phyloP scores from a whole-genome alignment of 2,888 invertebrate species.

The Idaea aversata region DNA sequence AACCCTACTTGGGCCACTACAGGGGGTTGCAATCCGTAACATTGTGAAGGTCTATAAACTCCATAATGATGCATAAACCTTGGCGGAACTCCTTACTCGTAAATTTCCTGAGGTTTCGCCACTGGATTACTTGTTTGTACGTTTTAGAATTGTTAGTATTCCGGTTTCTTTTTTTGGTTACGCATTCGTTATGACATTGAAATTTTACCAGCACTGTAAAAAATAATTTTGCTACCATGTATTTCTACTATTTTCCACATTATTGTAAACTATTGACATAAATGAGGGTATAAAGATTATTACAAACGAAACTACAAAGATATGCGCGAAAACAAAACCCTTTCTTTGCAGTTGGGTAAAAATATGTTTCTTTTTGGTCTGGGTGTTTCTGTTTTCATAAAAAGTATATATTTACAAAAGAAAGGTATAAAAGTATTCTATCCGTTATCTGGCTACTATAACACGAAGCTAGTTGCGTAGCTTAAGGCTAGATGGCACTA shows the following conservation, averaged over 20 bases:
- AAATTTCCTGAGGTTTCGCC: constrained; percentile 16
- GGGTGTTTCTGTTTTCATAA: too few relatives aligned
- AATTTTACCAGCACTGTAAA: not conserved
- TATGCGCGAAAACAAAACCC: too few relatives aligned
- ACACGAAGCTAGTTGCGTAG: too few relatives aligned
- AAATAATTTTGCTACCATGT: not conserved
- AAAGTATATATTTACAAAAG: too few relatives aligned
- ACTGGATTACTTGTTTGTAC: not conserved
- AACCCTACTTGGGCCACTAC: not conserved
- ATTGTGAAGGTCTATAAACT: constrained; percentile 21
- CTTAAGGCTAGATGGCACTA: too few relatives aligned
- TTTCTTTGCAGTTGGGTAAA: too few relatives aligned
- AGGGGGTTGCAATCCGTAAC: constrained; percentile 16
- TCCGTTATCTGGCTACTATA: too few relatives aligned
- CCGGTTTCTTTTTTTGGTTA: not conserved
- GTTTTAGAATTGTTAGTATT: not conserved
- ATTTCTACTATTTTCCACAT: not conserved
- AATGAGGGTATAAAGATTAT: too few relatives aligned
- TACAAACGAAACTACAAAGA: too few relatives aligned
- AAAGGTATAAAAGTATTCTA: too few relatives aligned
- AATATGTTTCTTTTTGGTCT: too few relatives aligned
- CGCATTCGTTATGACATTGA: not conserved
- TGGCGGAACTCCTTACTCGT: constrained; percentile 17
- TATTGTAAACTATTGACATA: too few relatives aligned
- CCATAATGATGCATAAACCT: constrained; percentile 27